A percentile compares a stretch with the other conserved stretches of the same genome.
phyloP scores from a whole-genome alignment of 2,888 invertebrate species.

The Polylopha cassiicola region DNA sequence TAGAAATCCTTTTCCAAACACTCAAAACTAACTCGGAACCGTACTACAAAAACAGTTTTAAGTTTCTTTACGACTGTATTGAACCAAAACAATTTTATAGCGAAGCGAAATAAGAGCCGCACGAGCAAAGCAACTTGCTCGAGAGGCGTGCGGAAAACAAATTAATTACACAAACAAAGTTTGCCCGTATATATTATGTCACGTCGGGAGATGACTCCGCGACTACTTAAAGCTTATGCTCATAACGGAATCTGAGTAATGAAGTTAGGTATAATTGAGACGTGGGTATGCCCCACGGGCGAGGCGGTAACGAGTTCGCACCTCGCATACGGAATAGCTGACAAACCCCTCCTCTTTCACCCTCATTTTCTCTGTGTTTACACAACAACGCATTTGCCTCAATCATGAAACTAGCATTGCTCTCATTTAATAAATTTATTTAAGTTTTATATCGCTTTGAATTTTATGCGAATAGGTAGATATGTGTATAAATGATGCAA shows the following conservation, averaged over 20 bases:
- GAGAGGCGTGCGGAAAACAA: slow-evolving; percentile 33
- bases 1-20: too few relatives aligned
- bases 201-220: slow-evolving; percentile 27
- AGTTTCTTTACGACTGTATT: background rate
- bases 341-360: slow-evolving; percentile 25
- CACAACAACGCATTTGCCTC: slow-evolving; percentile 38
- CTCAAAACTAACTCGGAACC: too few relatives aligned
- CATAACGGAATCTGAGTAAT: slow-evolving; percentile 54
- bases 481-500: too few relatives aligned
- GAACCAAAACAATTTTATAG: slow-evolving; percentile 10
- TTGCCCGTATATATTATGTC: slow-evolving; percentile 22
- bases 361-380: slow-evolving; percentile 32
- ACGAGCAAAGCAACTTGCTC: slow-evolving; percentile 22
- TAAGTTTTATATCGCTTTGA: background rate
- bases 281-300: slow-evolving; percentile 56
- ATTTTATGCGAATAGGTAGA: too few relatives aligned
- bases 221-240: slow-evolving; percentile 46
- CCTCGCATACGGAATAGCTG: slow-evolving; percentile 53
- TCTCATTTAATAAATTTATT: slow-evolving; percentile 3
- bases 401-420: slow-evolving; percentile 19
- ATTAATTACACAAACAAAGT: slow-evolving; percentile 50
- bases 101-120: slow-evolving; percentile 30
- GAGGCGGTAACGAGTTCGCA: slow-evolving; percentile 54
- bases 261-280: slow-evolving; percentile 68
- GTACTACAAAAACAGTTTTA: too few relatives aligned